These are phyloP conservation scores for Castor canadensis DNA, from an alignment of 2,113 vertebrate species.

Conservation along the genomic window DNA sequence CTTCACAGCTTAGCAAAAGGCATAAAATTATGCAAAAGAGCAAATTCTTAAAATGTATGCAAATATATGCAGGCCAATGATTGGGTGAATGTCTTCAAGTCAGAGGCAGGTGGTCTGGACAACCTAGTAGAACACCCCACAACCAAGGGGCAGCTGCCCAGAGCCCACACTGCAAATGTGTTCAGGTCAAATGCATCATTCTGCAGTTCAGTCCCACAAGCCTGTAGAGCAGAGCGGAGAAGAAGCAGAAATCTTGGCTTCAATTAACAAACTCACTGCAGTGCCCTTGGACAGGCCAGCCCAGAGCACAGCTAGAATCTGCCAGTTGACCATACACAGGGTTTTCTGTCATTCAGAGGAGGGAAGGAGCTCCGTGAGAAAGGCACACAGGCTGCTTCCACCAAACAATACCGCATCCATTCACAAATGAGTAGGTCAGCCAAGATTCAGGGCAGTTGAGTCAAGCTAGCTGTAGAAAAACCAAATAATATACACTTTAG, in stretches of 20 bases:
- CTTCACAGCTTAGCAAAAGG: neutral
- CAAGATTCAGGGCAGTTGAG: too few species aligned
- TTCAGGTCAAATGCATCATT: neutral
- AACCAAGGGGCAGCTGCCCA: neutral
- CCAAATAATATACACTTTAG: neutral
- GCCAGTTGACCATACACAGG: neutral
- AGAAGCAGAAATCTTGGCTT: neutral
- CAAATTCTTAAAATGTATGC: neutral
- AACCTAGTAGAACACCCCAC: too few species aligned
- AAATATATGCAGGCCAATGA: neutral
- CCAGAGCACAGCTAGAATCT: neutral
- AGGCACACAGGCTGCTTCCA: too few species aligned
- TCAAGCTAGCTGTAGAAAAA: neutral
- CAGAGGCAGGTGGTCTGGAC: too few species aligned
- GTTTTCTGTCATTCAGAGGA: neutral
- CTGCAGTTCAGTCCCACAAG: accelerated
- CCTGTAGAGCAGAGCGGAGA: neutral
- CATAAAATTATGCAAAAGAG: neutral
- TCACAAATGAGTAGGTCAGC: neutral
- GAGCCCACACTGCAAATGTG: neutral
- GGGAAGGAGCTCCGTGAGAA: neutral
- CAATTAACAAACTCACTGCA: neutral
- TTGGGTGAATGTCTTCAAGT: neutral
- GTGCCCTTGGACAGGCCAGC: neutral
- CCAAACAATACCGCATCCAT: neutral